These are phyloP conservation scores for Lepidurus couesii DNA, from an alignment of 1,140 invertebrate genomes.

Conservation along the genomic window DNA sequence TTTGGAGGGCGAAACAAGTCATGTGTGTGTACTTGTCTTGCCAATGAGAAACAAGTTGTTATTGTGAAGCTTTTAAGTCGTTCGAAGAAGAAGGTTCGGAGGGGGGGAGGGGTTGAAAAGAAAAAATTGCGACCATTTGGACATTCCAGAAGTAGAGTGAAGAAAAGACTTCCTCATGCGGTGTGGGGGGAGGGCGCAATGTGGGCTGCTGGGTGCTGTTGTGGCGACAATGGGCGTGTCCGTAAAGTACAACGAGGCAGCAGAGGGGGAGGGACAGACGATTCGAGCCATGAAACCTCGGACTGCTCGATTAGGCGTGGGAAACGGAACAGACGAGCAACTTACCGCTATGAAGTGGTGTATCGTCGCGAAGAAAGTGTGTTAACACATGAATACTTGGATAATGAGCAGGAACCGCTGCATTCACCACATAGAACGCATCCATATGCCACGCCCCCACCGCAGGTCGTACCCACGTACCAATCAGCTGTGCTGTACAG, in stretches of 20 bases:
- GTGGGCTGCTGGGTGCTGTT: slow-evolving; percentile 12
- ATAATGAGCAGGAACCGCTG: slow-evolving; percentile 30
- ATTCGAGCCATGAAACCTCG: slow-evolving; percentile 34
- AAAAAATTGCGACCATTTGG: not conserved
- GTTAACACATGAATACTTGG: slow-evolving; percentile 37
- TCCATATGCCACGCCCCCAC: slow-evolving; percentile 4
- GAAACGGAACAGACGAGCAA: slow-evolving; percentile 37
- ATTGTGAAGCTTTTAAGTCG: not conserved
- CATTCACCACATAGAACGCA: not conserved
- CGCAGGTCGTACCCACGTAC: not conserved
- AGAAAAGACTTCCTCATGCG: slow-evolving; percentile 23
- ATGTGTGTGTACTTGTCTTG: not conserved
- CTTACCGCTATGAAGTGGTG: slow-evolving; percentile 41
- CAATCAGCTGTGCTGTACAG: not conserved
- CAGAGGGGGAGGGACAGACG: slow-evolving; percentile 19
- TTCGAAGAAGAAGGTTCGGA: not conserved
- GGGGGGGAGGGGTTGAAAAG: not conserved
- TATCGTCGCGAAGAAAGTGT: slow-evolving; percentile 39
- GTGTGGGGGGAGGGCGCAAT: not conserved
- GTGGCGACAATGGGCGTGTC: slow-evolving; percentile 24
- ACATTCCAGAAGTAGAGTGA: slow-evolving; percentile 19
- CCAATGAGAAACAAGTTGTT: slow-evolving; percentile 12
- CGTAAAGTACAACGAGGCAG: slow-evolving; percentile 24
- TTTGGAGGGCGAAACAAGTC: not conserved
- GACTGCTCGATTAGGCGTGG: slow-evolving; percentile 38